Percentiles rank a stretch among this genome's conserved stretches.
phyloP scores from a whole-genome alignment of 1,140 invertebrate genomes.

The Drosophila bifasciata region DNA sequence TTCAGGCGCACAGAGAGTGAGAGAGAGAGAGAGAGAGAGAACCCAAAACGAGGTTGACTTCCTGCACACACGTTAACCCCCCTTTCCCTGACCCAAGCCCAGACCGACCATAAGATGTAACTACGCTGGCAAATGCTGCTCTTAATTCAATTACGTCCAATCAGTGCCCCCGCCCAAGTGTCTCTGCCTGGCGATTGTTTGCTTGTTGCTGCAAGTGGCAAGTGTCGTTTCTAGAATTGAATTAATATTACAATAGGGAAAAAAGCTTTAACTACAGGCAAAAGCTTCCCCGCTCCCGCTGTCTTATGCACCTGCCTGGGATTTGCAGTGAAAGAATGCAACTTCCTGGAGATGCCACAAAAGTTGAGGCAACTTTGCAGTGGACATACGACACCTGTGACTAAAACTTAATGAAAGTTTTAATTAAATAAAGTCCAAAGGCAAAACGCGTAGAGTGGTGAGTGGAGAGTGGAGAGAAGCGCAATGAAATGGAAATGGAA shows the following conservation, averaged over 20 bases:
- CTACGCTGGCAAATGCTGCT: constrained; percentile 38
- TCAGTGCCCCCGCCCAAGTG: constrained; percentile 59
- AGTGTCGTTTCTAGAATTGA: constrained; percentile 61
- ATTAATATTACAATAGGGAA: constrained; percentile 62
- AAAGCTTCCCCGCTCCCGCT: too few species aligned
- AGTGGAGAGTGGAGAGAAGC: neutral
- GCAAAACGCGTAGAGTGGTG: too few species aligned
- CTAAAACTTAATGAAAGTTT: constrained; percentile 60
- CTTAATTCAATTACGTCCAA: constrained; percentile 77
- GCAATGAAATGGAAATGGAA: neutral
- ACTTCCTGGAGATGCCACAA: constrained; percentile 1
- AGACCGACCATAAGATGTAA: constrained; percentile 46
- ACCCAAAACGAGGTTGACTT: constrained; percentile 38
- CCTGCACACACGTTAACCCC: constrained; percentile 16
- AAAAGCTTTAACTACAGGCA: constrained; percentile 5
- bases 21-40: neutral
- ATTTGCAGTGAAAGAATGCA: neutral
- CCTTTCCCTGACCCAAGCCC: constrained; percentile 6
- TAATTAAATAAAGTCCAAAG: constrained; percentile 57
- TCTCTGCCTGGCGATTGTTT: constrained; percentile 57
- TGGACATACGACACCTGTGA: constrained; percentile 50
- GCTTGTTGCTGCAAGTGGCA: constrained; percentile 2
- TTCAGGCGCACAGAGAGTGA: constrained; percentile 29
- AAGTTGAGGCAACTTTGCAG: constrained; percentile 36
- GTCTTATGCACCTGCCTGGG: constrained; percentile 1